A percentile compares a stretch with the other conserved stretches of the same genome.
Evolutionary conservation across 1,140 invertebrate genomes (phyloP).

Genomic region (roundworm (Caenorhabditis elegans)): DNA sequence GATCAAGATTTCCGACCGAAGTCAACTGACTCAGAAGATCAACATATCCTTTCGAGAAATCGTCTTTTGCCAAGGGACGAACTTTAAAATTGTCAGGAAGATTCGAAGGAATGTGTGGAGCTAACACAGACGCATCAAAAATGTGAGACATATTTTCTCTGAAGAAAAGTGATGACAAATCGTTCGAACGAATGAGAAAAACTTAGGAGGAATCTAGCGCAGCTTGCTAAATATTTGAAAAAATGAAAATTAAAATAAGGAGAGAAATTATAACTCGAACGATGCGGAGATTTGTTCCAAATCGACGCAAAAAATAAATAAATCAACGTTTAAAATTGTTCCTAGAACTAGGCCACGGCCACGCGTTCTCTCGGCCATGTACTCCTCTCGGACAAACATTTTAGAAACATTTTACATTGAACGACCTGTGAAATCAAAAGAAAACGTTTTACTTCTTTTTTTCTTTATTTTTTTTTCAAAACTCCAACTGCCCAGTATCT

Average conservation of each 20-base stretch:
- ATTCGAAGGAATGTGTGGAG: background rate
- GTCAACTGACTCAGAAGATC: slow-evolving; percentile 76
- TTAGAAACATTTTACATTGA: background rate
- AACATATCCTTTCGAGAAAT: slow-evolving; percentile 48
- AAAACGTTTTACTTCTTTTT: background rate
- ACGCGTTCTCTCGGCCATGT: background rate
- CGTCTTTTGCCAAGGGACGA: background rate
- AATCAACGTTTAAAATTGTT: background rate
- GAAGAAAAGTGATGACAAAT: slow-evolving; percentile 1
- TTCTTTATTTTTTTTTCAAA: background rate
- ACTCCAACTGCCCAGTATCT: slow-evolving; percentile 6
- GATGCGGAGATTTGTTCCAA: too few species aligned
- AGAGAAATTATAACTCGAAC: too few species aligned
- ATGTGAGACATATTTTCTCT: background rate
- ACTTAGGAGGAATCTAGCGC: background rate
- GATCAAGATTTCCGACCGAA: slow-evolving; percentile 78
- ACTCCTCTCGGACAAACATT: slow-evolving; percentile 1
- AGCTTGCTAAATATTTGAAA: too few species aligned
- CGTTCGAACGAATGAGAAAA: background rate
- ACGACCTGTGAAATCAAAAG: background rate
- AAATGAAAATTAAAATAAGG: too few species aligned
- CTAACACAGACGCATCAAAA: slow-evolving; percentile 2
- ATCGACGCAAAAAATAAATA: too few species aligned
- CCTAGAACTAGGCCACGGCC: background rate
- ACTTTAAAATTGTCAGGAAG: background rate